These are phyloP conservation scores for Eupithecia insigniata DNA, from an alignment of 2,888 invertebrate genomes.

Conservation along the genomic window DNA sequence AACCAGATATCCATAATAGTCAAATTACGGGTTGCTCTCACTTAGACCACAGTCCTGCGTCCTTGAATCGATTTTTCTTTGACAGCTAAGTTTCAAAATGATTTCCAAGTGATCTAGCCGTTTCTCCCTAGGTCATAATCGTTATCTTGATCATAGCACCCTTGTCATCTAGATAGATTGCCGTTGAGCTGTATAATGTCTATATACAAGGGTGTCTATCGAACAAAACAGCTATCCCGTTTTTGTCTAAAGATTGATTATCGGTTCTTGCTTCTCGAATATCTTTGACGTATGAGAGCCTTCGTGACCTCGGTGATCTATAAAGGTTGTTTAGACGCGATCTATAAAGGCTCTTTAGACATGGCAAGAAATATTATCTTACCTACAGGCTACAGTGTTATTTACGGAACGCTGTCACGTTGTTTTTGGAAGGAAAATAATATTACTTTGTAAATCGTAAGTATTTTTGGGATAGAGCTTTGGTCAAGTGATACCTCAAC, in stretches of 20 bases:
- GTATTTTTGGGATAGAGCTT: background rate
- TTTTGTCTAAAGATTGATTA: conserved; percentile 77
- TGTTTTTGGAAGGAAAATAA: background rate
- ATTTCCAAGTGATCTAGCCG: background rate
- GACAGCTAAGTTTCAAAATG: background rate
- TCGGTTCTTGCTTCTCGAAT: conserved; percentile 45
- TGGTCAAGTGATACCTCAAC: background rate
- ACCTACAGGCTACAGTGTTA: background rate
- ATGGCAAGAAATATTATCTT: background rate
- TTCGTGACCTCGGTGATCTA: conserved; percentile 45
- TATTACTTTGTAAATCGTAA: background rate
- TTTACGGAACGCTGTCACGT: background rate
- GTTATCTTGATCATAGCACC: background rate
- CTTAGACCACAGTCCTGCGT: background rate
- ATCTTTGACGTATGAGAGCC: conserved; percentile 25
- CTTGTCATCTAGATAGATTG: conserved; percentile 19
- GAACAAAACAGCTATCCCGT: conserved; percentile 56
- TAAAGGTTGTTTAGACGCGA: conserved; percentile 32
- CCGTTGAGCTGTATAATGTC: conserved; percentile 24
- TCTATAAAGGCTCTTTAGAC: conserved; percentile 22
- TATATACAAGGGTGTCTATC: conserved; percentile 55
- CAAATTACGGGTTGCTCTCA: background rate
- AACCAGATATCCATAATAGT: background rate
- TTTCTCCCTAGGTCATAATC: background rate
- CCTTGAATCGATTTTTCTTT: background rate